phyloP scores from a whole-genome alignment of 2,797 vertebrate species.

The Cuniculus paca region DNA sequence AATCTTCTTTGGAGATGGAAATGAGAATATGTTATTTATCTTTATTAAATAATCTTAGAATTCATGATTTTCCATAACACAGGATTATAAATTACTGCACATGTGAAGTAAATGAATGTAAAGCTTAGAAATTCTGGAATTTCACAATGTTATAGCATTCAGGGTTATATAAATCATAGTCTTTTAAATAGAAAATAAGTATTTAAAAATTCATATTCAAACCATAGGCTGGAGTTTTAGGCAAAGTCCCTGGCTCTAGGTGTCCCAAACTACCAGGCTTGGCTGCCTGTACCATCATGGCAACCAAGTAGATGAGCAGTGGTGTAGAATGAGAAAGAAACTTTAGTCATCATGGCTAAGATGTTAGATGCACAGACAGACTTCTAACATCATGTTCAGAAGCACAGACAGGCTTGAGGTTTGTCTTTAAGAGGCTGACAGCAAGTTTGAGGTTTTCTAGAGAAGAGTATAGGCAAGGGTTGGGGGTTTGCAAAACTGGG shows the following conservation, averaged over 20 bases:
- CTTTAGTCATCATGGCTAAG: not conserved
- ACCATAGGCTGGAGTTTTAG: not conserved
- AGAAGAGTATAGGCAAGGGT: not conserved
- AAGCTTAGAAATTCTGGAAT: not conserved
- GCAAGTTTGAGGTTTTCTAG: not conserved
- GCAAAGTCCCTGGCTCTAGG: not conserved
- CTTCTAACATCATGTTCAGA: not conserved
- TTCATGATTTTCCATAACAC: not conserved
- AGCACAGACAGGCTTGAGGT: not conserved
- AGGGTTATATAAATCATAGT: not conserved
- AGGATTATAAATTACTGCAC: not conserved
- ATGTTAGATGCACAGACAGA: not conserved
- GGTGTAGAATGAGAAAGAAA: not conserved
- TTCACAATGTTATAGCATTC: not conserved
- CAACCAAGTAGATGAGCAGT: not conserved
- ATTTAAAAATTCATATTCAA: not conserved
- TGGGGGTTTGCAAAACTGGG: not conserved
- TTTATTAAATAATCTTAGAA: constrained; percentile 7
- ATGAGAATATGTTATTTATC: not conserved
- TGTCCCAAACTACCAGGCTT: too few species aligned
- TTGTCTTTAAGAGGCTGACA: not conserved
- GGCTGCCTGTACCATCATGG: not conserved
- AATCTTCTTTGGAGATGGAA: not conserved
- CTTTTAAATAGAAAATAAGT: not conserved
- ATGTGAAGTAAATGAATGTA: not conserved